Conservation (phyloP, 1,140 invertebrate genomes). For the Leptestheria dahalacensis region DNA sequence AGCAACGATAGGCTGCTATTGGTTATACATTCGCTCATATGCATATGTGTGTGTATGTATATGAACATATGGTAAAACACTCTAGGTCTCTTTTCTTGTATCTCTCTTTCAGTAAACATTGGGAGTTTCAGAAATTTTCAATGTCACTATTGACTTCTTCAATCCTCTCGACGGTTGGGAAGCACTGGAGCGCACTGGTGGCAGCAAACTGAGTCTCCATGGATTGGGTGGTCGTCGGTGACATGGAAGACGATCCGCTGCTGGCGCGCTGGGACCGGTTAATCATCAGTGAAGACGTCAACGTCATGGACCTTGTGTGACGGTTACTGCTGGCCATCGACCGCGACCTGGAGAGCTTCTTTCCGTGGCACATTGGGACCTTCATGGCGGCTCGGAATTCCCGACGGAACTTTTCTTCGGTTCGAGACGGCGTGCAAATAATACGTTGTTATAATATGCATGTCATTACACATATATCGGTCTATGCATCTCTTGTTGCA, state of each 20-base stretch:
- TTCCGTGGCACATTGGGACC: neutral
- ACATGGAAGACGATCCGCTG: neutral
- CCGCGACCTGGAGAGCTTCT: neutral
- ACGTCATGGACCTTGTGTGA: neutral
- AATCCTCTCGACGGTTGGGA: neutral
- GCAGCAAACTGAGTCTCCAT: neutral
- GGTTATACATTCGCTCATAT: no score
- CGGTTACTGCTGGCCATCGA: neutral
- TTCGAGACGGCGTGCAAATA: no score
- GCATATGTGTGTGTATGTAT: no score
- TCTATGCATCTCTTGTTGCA: neutral
- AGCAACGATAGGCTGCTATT: no score
- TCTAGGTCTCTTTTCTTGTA: no score
- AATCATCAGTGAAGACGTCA: neutral
- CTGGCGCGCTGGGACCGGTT: neutral
- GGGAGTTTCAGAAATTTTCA: no score
- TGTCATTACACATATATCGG: neutral
- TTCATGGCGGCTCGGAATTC: neutral
- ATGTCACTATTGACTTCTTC: no score
- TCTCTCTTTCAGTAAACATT: no score
- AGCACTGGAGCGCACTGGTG: neutral
- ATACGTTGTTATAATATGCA: neutral
- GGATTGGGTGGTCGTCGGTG: neutral
- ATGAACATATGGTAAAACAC: no score
- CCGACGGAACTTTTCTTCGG: conserved; percentile 7